Evolutionary conservation across 2,113 vertebrate species (phyloP).

Genomic region (Coptodon rendalli): DNA sequence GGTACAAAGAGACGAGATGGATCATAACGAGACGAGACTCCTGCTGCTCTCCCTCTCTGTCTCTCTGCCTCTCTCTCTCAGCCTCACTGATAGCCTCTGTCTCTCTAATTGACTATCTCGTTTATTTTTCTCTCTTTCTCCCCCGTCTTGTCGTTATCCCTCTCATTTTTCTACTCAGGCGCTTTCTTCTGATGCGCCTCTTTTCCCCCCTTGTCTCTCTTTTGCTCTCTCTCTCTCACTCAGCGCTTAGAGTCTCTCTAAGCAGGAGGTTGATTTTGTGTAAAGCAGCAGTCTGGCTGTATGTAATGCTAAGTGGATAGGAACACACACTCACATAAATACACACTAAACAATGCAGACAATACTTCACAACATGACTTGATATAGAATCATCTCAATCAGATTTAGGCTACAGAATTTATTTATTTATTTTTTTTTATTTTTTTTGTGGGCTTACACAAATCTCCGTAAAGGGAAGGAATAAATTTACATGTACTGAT

Average conservation of each 20-base stretch:
- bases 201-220: neutral
- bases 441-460: neutral
- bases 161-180: slow-evolving; percentile 29
- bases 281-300: slow-evolving; percentile 2
- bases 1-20: slow-evolving; percentile 55
- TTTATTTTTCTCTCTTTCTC: slow-evolving; percentile 30
- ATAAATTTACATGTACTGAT: neutral
- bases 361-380: neutral
- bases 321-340: neutral
- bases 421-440: too few species aligned
- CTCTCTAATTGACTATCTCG: slow-evolving; percentile 56
- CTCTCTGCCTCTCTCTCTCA: neutral
- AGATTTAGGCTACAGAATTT: neutral
- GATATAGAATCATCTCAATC: neutral
- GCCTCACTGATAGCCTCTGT: slow-evolving; percentile 37
- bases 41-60: slow-evolving; percentile 3
- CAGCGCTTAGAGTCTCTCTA: neutral
- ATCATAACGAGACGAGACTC: slow-evolving; percentile 52
- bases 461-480: neutral
- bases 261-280: slow-evolving; percentile 27
- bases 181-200: neutral
- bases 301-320: neutral
- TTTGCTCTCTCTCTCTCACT: neutral
- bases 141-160: slow-evolving; percentile 22
- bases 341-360: neutral